A percentile compares a stretch with the other conserved stretches of the same genome.
These are phyloP conservation scores for Mythimna loreyi DNA, from an alignment of 2,888 invertebrate genomes.

Conservation along the genomic window DNA sequence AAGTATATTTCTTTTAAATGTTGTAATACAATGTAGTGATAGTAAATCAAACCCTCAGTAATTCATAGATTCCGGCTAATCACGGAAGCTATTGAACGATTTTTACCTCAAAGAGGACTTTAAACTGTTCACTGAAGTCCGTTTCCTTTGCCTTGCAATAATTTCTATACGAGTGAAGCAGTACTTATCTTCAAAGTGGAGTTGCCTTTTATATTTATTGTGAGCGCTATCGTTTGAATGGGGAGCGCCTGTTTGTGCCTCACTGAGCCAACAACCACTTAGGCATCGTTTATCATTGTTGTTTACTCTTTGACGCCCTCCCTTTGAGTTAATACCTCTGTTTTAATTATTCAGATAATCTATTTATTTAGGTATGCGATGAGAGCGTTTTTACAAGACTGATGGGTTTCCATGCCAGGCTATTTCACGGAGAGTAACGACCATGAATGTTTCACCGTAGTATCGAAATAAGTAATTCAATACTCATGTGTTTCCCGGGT, in stretches of 20 bases:
- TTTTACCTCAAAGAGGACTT: constrained; percentile 15
- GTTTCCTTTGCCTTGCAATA: constrained; percentile 40
- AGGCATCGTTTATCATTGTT: constrained; percentile 62
- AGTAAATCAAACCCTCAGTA: constrained; percentile 8
- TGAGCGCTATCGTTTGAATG: constrained; percentile 52
- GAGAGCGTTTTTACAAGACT: constrained; percentile 10
- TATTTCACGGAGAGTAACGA: neutral
- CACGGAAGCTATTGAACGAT: constrained; percentile 12
- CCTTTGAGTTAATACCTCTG: constrained; percentile 44
- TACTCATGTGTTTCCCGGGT: constrained; percentile 1
- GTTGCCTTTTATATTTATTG: constrained; percentile 55
- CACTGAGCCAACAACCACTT: constrained; percentile 54
- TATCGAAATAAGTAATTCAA: neutral
- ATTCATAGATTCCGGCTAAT: constrained; percentile 20
- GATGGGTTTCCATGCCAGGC: neutral
- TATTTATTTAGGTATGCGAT: constrained; percentile 32
- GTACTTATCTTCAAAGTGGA: constrained; percentile 52
- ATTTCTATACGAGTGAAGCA: constrained; percentile 47
- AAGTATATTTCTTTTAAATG: neutral
- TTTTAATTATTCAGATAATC: constrained; percentile 48
- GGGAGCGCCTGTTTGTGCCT: constrained; percentile 41
- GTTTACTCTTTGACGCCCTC: constrained; percentile 51
- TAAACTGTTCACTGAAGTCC: constrained; percentile 17
- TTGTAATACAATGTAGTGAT: constrained; percentile 4
- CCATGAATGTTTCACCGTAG: neutral